These are phyloP conservation scores for Panulirus ornatus DNA, from an alignment of 1,140 invertebrate genomes.

Conservation along the genomic window DNA sequence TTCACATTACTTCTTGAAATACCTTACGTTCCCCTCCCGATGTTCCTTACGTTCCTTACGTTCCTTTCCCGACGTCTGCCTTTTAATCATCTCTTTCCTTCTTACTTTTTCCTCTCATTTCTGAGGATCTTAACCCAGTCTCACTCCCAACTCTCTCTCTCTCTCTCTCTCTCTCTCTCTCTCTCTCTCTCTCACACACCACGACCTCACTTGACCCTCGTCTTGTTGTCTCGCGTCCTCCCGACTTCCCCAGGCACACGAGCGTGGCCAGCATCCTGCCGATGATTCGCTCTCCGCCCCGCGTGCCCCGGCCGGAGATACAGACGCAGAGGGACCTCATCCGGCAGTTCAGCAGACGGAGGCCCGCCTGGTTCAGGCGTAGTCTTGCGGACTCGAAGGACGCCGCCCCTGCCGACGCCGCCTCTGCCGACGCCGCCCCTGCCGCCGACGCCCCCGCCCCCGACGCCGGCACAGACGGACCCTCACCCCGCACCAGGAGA, in stretches of 20 bases:
- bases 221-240: neutral
- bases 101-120: neutral
- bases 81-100: too few relatives aligned
- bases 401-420: neutral
- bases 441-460: neutral
- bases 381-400: neutral
- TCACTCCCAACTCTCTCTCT: neutral
- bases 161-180: too few relatives aligned
- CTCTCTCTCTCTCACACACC: too few relatives aligned
- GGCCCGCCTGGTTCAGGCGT: conserved; percentile 45
- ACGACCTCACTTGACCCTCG: neutral
- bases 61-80: neutral
- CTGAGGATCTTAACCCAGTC: neutral
- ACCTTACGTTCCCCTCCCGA: too few relatives aligned
- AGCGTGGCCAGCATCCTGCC: conserved; percentile 57
- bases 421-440: neutral
- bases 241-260: conserved; percentile 10
- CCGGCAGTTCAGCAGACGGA: conserved; percentile 47
- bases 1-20: neutral
- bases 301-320: neutral
- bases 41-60: neutral
- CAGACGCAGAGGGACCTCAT: conserved; percentile 55
- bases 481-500: neutral
- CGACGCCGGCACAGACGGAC: neutral
- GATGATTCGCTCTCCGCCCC: neutral